Evolutionary conservation across 2,888 invertebrate species (phyloP).

Genomic region (Mystacides longicornis): DNA sequence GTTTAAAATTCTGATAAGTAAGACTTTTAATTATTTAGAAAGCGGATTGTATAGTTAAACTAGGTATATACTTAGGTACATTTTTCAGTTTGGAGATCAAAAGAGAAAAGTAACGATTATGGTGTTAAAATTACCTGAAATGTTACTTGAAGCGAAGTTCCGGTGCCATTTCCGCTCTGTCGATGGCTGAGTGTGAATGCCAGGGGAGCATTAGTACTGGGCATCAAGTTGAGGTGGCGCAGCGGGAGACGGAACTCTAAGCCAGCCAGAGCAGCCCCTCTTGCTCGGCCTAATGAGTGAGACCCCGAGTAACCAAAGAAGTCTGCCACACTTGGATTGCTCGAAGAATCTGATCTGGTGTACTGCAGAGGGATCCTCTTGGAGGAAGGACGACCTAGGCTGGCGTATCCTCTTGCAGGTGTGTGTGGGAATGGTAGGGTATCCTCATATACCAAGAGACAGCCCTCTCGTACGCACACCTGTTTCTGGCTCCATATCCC

Average conservation of each 20-base stretch:
- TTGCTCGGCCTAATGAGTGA: conserved; percentile 13
- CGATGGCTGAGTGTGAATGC: conserved; percentile 23
- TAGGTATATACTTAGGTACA: too few relatives aligned
- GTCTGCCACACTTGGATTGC: background rate
- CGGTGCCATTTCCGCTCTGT: conserved; percentile 15
- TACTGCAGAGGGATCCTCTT: conserved; percentile 39
- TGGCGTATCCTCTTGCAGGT: conserved; percentile 45
- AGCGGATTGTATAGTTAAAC: too few relatives aligned
- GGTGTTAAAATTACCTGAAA: conserved; percentile 22
- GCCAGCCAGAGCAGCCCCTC: conserved; percentile 13
- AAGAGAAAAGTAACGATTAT: background rate
- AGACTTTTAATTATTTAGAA: too few relatives aligned
- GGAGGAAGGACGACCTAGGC: conserved; percentile 42
- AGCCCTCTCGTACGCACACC: conserved; percentile 24
- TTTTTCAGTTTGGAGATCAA: too few relatives aligned
- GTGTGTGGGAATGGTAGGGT: conserved; percentile 35
- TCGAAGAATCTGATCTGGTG: conserved; percentile 30
- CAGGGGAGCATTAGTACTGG: conserved; percentile 19
- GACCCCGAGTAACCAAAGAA: conserved; percentile 6
- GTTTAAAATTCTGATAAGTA: too few relatives aligned
- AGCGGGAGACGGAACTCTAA: conserved; percentile 22
- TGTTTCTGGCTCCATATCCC: conserved; percentile 23
- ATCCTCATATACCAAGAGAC: conserved; percentile 22
- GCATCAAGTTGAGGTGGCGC: conserved; percentile 25
- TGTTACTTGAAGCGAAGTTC: conserved; percentile 17